Conservation (phyloP, 2,113 vertebrate genomes). For the Micronycteris hirsuta region DNA sequence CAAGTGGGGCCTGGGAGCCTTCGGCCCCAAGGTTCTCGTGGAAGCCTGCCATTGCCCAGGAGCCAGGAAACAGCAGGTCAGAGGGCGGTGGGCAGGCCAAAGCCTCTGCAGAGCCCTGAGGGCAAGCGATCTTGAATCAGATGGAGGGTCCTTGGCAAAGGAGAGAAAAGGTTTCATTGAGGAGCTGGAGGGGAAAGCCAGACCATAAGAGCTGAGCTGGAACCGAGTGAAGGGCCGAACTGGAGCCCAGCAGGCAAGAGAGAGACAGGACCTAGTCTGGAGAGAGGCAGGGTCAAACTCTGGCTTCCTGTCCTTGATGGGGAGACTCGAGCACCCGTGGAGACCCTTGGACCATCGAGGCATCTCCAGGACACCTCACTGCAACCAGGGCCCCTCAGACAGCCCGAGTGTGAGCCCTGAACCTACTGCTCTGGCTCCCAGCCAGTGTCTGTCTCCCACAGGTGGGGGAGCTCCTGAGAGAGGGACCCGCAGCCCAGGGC, state of each 20-base stretch:
- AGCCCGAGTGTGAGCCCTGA: neutral
- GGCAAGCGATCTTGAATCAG: neutral
- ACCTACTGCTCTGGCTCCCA: neutral
- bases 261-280: neutral
- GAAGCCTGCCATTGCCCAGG: neutral
- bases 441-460: neutral
- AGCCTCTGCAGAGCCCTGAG: neutral
- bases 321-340: neutral
- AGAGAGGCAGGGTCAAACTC: neutral
- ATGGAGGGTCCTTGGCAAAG: neutral
- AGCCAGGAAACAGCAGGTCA: neutral
- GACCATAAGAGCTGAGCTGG: neutral
- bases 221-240: neutral
- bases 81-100: neutral
- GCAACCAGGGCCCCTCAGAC: neutral
- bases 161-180: neutral
- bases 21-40: neutral
- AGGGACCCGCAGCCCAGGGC: neutral
- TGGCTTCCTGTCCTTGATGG: neutral
- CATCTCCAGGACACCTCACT: neutral
- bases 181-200: neutral
- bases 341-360: neutral
- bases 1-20: neutral
- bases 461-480: neutral
- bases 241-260: too few relatives aligned